Evolutionary conservation across 1,140 invertebrate species (phyloP), one percentile per base, ranked within the genome.

Genomic region (Sipha flava): DNA sequence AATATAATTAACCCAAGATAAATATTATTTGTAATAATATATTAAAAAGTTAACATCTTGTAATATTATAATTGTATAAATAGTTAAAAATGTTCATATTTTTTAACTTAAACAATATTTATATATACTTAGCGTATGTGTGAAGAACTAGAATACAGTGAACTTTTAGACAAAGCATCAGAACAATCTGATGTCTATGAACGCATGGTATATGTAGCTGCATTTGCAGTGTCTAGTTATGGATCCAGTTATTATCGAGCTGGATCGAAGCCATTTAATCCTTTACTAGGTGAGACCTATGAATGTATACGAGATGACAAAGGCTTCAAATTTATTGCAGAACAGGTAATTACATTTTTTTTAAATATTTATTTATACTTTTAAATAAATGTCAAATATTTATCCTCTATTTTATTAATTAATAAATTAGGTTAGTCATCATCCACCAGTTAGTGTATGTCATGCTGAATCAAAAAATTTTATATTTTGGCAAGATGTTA

Each of bases 251-350:
- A 90, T 83, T 92, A 92, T 82, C 86, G 93, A 64, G 91, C 93
- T 23, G 92, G 93, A 23, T 92, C 92, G 83, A 95, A 96, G 85
- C 94, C 94, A 2, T 95, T 96, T 87, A 95, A 95, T 87, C 94
- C 94, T 37, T 84, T 95, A 52, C 87, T 95, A 26, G 93, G 92
- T 3, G 94, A 95, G 87, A 95, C 93, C 0, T 96, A 91, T 86
- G 94, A 95, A 86, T 93, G 91, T 83, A 88, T 92, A 45, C 83
- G 90, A 49, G 92, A 92, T 82, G 93, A 95, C 84, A 89, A 90
- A 83, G 92, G 92, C 1, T 95, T 94, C 87, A 84, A 88, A 80
- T 94, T 93, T 85, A 85, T 92, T 31, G 87, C 90, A 57, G 91
- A 92, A 85, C 91, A 91, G 84, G 89, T 90, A 83, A 43, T 68